Evolutionary conservation across 2,113 vertebrate genomes (phyloP), one percentile per base, ranked within the genome.

Genomic region (Strigops habroptila): DNA sequence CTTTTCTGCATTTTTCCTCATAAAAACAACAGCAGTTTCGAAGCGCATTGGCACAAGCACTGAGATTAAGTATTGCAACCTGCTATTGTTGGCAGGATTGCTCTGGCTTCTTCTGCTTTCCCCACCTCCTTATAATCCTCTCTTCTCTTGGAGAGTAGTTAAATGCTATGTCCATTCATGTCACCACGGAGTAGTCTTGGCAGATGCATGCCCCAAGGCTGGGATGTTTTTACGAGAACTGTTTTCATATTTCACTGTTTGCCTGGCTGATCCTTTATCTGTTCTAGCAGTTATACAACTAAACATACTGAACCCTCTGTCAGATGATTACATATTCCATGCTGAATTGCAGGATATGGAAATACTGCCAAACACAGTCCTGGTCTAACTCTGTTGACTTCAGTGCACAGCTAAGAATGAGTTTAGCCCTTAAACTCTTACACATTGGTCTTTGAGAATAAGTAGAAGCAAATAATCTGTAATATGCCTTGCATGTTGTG

Each of bases 11-110:
- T 96, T 97, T 98, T 98, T 98, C 97, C 97, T 97, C 97, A 97
- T 98, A 98, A 98, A 98, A 98, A 98, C 97, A 98, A 98, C 98
- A 98, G 97, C 98, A 98, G 97, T 97, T 97, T 96, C 91, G 97
- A 96, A 97, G 95, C 25, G 3, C 90, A 88, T 97, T 98, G 97
- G 97, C 97, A 97, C 96, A 95, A 96, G 90, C 49, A n/a, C 82
- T 94, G 97, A 97, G 93, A 97, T 97, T 97, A 98, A 97, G 96
- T 97, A 97, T 97, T 97, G 96, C 97, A 98, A 98, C 98, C 98
- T 98, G 98, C 98, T 98, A 97, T 98, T 98, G 97, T 98, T 98
- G 98, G 98, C 98, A 97, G 71, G 82, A 15, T 18, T 90, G 81
- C 87, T 90, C 91, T 97, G 97, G 97, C 97, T 97, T 97, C 96